A percentile compares a stretch with the other conserved stretches of the same genome.
Evolutionary conservation across 2,113 vertebrate genomes (phyloP).

Genomic region (Haemorhous mexicanus): DNA sequence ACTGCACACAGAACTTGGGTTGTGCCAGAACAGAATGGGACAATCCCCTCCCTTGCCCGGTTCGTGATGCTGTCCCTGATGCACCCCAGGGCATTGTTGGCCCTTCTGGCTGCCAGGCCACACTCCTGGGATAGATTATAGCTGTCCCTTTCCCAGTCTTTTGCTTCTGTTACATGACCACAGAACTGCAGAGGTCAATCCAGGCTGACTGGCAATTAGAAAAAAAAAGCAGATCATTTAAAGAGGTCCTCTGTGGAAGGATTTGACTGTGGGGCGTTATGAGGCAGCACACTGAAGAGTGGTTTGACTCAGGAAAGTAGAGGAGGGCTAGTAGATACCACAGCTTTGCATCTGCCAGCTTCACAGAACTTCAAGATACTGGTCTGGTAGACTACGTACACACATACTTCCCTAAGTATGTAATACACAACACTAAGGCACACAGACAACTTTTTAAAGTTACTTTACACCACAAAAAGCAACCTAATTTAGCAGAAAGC

Average conservation of each 20-base stretch:
- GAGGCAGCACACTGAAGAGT: neutral
- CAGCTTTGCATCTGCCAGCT: neutral
- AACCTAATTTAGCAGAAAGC: neutral
- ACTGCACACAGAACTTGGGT: neutral
- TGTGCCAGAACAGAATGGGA: neutral
- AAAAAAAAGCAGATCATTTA: neutral
- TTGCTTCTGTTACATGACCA: neutral
- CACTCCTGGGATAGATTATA: neutral
- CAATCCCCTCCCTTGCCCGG: neutral
- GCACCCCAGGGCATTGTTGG: neutral
- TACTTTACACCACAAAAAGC: neutral
- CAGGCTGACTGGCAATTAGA: neutral
- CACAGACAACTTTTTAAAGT: neutral
- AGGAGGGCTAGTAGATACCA: neutral
- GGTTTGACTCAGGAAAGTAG: neutral
- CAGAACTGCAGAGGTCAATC: neutral
- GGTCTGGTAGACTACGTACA: neutral
- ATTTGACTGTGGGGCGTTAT: neutral
- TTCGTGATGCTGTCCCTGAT: neutral
- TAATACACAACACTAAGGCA: neutral
- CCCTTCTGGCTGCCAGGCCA: neutral
- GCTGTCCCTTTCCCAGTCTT: neutral
- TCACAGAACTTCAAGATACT: neutral
- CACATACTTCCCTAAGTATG: fast-evolving
- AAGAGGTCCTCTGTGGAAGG: neutral